Evolutionary conservation across 1,140 invertebrate species (phyloP).

Genomic region (Drosophila virilis): DNA sequence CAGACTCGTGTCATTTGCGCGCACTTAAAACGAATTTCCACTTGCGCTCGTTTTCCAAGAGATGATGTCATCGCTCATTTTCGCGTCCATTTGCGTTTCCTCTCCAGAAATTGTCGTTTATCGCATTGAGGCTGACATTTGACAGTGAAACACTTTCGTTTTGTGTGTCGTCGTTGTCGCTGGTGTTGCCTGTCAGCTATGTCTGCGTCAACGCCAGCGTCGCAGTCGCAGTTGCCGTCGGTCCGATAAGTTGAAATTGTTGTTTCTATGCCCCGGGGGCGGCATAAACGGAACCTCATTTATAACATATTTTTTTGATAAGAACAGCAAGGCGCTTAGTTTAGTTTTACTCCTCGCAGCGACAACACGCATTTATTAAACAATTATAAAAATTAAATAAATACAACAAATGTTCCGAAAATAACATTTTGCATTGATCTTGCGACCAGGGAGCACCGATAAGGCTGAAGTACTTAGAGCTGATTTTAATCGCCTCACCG

Average conservation of each 20-base stretch:
- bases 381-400: conserved; percentile 13
- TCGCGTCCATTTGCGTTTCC: conserved; percentile 31
- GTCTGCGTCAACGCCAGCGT: conserved; percentile 18
- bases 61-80: conserved; percentile 59
- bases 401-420: background rate
- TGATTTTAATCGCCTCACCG: too few species aligned
- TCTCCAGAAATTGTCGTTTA: conserved; percentile 46
- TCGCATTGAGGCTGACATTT: conserved; percentile 54
- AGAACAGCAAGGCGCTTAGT: conserved; percentile 39
- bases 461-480: background rate
- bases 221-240: conserved; percentile 19
- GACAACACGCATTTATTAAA: conserved; percentile 26
- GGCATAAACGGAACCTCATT: conserved; percentile 39
- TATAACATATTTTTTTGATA: conserved; percentile 46
- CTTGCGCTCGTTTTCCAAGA: conserved; percentile 5
- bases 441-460: too few species aligned
- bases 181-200: conserved; percentile 36
- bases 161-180: conserved; percentile 26
- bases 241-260: conserved; percentile 51
- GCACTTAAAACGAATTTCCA: conserved; percentile 15
- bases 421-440: background rate
- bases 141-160: conserved; percentile 71
- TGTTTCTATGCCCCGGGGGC: conserved; percentile 32
- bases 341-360: conserved; percentile 27
- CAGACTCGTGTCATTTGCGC: conserved; percentile 3